These are phyloP conservation scores for Rhinichthys osculus DNA, from an alignment of 2,797 vertebrate species.

Conservation along the genomic window DNA sequence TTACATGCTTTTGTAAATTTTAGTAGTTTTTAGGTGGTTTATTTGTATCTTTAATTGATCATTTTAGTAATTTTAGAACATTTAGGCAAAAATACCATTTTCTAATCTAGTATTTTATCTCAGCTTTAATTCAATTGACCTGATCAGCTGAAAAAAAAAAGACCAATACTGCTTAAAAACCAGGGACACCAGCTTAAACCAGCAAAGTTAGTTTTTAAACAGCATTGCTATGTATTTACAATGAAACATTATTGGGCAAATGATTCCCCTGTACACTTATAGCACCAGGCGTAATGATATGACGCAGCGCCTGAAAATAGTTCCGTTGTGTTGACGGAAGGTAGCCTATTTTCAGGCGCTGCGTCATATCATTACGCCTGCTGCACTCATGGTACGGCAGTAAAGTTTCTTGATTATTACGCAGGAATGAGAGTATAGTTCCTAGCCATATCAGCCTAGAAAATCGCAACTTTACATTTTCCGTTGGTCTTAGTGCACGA, in stretches of 20 bases:
- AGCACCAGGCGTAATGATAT: too few species aligned
- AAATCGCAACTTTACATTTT: too few species aligned
- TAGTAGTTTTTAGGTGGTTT: not conserved
- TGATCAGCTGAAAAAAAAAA: too few species aligned
- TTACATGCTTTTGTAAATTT: not conserved
- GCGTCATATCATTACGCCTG: too few species aligned
- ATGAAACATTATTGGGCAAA: not conserved
- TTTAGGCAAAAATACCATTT: not conserved
- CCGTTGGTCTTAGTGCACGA: too few species aligned
- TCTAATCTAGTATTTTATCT: not conserved
- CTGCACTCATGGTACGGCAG: too few species aligned
- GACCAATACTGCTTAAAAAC: not conserved
- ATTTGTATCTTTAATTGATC: not conserved
- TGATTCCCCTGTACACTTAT: not conserved
- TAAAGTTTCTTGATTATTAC: too few species aligned
- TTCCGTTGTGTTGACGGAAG: too few species aligned
- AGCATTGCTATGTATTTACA: not conserved
- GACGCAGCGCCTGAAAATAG: too few species aligned
- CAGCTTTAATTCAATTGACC: not conserved
- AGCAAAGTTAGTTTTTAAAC: not conserved
- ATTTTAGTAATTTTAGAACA: not conserved
- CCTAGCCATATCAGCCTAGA: too few species aligned
- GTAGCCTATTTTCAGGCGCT: too few species aligned
- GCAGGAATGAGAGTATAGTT: too few species aligned
- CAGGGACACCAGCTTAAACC: not conserved